Conservation (phyloP, 2,888 invertebrate genomes). For the Danaus chrysippus region DNA sequence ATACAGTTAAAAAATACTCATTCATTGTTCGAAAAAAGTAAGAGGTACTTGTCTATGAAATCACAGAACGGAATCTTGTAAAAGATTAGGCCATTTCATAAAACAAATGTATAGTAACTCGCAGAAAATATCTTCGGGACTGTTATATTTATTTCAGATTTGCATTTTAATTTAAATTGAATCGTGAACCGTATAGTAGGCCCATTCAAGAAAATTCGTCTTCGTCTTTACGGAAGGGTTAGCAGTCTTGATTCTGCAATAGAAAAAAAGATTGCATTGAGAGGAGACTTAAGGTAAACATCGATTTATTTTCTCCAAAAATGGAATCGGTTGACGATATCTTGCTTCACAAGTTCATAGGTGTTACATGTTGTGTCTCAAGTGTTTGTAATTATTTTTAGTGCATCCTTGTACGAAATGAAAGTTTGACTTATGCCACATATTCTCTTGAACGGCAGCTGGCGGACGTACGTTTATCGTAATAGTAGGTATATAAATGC, state of each 20-base stretch:
- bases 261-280: conserved; percentile 73
- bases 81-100: conserved; percentile 81
- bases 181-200: conserved; percentile 72
- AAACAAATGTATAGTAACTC: conserved; percentile 80
- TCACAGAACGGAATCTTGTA: conserved; percentile 79
- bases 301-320: conserved; percentile 75
- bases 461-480: conserved; percentile 73
- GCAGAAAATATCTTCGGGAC: conserved; percentile 79
- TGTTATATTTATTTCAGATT: conserved; percentile 79
- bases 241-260: conserved; percentile 76
- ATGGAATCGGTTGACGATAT: conserved; percentile 59
- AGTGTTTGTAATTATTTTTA: conserved; percentile 76
- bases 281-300: conserved; percentile 79
- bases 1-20: conserved; percentile 56
- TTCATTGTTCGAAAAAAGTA: conserved; percentile 64
- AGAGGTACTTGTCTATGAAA: conserved; percentile 71
- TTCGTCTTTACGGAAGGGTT: conserved; percentile 74
- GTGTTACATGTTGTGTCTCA: conserved; percentile 47
- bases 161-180: conserved; percentile 77
- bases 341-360: conserved; percentile 44
- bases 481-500: conserved; percentile 64
- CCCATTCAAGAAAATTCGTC: conserved; percentile 72
- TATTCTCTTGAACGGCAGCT: conserved; percentile 79
- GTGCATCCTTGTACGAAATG: conserved; percentile 78
- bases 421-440: conserved; percentile 80